A percentile compares a stretch with the other conserved stretches of the same genome.
phyloP scores from a whole-genome alignment of 2,797 vertebrate genomes.

The Hybognathus amarus region DNA sequence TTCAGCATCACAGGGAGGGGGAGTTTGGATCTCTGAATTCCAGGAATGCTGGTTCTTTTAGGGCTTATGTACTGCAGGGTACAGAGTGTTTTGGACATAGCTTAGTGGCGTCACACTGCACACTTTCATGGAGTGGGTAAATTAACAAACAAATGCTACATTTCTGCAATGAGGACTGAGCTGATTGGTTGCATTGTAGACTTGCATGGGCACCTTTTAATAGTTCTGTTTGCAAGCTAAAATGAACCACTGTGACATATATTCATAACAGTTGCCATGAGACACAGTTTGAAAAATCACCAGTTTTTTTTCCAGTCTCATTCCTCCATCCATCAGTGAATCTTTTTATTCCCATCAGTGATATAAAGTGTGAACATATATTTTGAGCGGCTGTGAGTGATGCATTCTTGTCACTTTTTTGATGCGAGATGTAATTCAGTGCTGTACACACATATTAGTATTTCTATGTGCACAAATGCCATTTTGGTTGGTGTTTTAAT shows the following conservation, averaged over 20 bases:
- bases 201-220: neutral
- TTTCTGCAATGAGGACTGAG: neutral
- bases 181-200: neutral
- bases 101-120: conserved; percentile 28
- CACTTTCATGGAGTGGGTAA: neutral
- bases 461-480: neutral
- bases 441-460: neutral
- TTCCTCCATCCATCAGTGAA: neutral
- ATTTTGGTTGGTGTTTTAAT: neutral
- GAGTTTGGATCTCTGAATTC: conserved; percentile 59
- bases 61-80: conserved; percentile 22
- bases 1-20: conserved; percentile 54
- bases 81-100: conserved; percentile 23
- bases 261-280: conserved; percentile 7
- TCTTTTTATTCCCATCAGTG: neutral
- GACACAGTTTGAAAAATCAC: neutral
- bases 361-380: conserved; percentile 42
- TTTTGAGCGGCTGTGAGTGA: conserved; percentile 9
- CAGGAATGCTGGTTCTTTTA: conserved; percentile 47
- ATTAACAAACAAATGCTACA: conserved; percentile 4
- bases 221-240: neutral
- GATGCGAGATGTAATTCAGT: neutral
- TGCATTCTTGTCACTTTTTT: conserved; percentile 29
- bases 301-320: neutral
- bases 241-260: neutral